Base-by-base conservation (phyloP, 2,888 invertebrate species). In the Dyspetes luteomarginatus region DNA sequence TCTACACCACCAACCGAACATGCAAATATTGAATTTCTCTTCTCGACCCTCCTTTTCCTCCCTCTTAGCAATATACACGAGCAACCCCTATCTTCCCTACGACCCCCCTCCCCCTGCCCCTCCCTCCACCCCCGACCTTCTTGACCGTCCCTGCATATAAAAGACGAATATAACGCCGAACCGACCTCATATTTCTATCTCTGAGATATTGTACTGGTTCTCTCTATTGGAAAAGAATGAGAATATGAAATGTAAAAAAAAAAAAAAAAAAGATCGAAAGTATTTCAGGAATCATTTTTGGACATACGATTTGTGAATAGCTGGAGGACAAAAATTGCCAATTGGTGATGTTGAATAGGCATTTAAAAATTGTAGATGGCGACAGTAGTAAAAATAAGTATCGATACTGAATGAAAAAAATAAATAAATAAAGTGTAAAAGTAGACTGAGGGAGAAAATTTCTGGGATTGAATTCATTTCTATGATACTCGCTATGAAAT, bases 1-100 rank as follows among this genome's bases (percentile, higher is more conserved):
- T n/a, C 43, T 15, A 24, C 41, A 75, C 56, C 81, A 50, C 75
- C 68, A 79, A 78, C 80, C 82, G 87, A 86, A 87, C 86, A 87
- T 86, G 86, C 88, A 87, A 88, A 88, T 87, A 87, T 87, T 87
- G 87, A 87, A 88, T 87, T 86, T 86, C 84, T 84, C 82, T 82
- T 78, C 72, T 50, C 75, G 62, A 73, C 60, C 56, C 68, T 41
- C 72, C 52, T 55, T 71, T 60, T 30, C 60, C 60, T 48, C 69
- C 17, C 58, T 19, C 58, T 22, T 19, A 41, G 24, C 36, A 68
- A 62, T 68, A 56, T 69, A 64, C 67, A 22, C 58, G 45, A 52
- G 45, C 62, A 56, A 36, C 68, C 65, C 56, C 48, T n/a, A 64
- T 68, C 62, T n/a, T n/a, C n/a, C n/a, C n/a, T n/a, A n/a, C n/a